Evolutionary conservation across 2,113 vertebrate genomes (phyloP), one percentile per base, ranked within the genome.

Genomic region (Sinocyclocheilus rhinocerous): DNA sequence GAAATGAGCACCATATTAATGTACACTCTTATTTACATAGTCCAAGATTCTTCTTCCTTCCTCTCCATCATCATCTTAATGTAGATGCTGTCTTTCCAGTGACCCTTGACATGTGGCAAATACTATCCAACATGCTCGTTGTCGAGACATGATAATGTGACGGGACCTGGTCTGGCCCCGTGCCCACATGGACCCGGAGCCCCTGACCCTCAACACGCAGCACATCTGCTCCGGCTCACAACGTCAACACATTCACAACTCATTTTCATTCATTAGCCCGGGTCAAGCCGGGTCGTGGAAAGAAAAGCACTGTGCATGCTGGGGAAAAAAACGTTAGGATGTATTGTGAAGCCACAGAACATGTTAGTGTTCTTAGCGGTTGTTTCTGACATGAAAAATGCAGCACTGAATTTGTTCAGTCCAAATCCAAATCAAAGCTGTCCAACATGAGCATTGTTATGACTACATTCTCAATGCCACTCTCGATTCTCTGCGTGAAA

Each of bases 121-220:
- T 24, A 70, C 24, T 82, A 26, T 24, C 70, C 18, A 16, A 45
- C 65, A 18, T 24, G 29, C 29, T 63, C 15, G 4, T 36, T 82
- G 45, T 72, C 55, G 78, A 84, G 29, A 76, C 61, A 39, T 22
- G 33, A 75, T 15, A 15, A 61, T 73, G 84, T 33, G 76, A 48
- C 84, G 79, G 67, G 85, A 90, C 83, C 84, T 87, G 63, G 11
- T 50, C 63, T 87, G 80, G 82, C 85, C 78, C 42, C 22, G 26
- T 61, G 83, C 85, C 61, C 55, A 29, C 29, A 33, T 33, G 29
- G 85, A 55, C n/a, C 42, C 4, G 15, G 11, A 69, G 61, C 78
- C 80, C 80, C 36, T 65, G 73, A 63, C 80, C 75, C 69, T 57
- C 57, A n/a, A 67, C 70, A 80, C 22, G 2, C 57, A 57, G 61